A percentile compares a stretch with the other conserved stretches of the same genome.
phyloP scores from a whole-genome alignment of 2,797 vertebrate species.

The Sus cebifrons region DNA sequence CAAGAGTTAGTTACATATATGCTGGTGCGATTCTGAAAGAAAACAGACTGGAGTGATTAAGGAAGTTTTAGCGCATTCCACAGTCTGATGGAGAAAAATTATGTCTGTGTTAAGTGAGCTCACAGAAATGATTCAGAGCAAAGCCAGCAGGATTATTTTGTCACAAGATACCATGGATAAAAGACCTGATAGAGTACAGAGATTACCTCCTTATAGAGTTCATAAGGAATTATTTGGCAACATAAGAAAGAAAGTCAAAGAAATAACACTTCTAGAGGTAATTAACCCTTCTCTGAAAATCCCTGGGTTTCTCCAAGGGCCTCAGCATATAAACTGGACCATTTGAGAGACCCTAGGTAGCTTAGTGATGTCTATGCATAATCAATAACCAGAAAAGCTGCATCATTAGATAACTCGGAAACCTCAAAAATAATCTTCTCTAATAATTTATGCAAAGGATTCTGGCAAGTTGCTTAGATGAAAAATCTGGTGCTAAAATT shows the following conservation, averaged over 20 bases:
- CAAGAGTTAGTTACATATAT: background rate
- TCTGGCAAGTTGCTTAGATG: constrained; percentile 49
- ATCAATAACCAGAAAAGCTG: background rate
- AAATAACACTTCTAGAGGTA: constrained; percentile 38
- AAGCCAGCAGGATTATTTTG: constrained; percentile 50
- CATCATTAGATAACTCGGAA: background rate
- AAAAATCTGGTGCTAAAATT: constrained; percentile 34
- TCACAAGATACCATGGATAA: constrained; percentile 33
- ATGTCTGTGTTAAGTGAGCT: constrained; percentile 45
- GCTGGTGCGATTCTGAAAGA: background rate
- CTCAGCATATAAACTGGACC: background rate
- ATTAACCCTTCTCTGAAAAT: constrained; percentile 46
- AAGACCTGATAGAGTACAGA: background rate
- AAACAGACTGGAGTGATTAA: background rate
- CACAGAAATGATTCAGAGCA: constrained; percentile 43
- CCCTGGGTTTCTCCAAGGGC: background rate
- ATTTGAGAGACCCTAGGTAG: background rate
- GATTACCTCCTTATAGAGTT: background rate
- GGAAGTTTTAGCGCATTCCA: constrained; percentile 32
- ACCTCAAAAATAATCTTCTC: constrained; percentile 43
- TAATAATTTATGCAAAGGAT: constrained; percentile 47
- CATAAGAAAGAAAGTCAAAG: background rate
- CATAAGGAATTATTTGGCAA: background rate
- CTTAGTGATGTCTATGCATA: background rate
- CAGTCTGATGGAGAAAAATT: background rate